phyloP scores from a whole-genome alignment of 2,797 vertebrate genomes.

The Rhynchonycteris naso region DNA sequence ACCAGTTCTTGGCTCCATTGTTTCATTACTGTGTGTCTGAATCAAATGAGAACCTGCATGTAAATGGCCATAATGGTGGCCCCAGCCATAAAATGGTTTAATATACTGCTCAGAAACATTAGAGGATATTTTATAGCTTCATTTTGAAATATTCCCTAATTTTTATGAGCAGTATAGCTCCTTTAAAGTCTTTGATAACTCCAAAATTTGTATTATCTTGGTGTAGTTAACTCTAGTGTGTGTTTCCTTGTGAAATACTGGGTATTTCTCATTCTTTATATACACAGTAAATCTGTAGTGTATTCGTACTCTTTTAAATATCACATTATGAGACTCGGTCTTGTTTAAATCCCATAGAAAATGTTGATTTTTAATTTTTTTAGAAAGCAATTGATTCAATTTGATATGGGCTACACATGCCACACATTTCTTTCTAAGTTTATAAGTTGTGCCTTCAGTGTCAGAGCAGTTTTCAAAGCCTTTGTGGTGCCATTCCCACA shows the following conservation, averaged over 20 bases:
- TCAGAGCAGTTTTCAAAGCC: not conserved
- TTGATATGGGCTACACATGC: not conserved
- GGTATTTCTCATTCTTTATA: not conserved
- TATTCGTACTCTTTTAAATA: not conserved
- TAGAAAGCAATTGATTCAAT: not conserved
- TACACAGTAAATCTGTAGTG: not conserved
- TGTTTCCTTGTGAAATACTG: not conserved
- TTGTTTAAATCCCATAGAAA: not conserved
- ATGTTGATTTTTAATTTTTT: not conserved
- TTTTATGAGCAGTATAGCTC: not conserved
- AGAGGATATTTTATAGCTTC: too few relatives aligned
- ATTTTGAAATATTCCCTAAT: too few relatives aligned
- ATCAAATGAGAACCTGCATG: too few relatives aligned
- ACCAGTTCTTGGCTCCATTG: too few relatives aligned
- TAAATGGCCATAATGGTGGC: too few relatives aligned
- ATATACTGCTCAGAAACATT: too few relatives aligned
- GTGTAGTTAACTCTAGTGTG: not conserved
- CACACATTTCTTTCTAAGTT: not conserved
- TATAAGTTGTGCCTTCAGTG: not conserved
- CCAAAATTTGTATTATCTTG: not conserved
- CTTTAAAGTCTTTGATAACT: not conserved
- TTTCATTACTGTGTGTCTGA: too few relatives aligned
- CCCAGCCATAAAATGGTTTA: too few relatives aligned
- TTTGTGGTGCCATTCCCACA: not conserved
- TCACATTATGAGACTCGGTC: not conserved